These are phyloP conservation scores for Tiliacea aurago DNA, from an alignment of 2,888 invertebrate genomes.

Conservation along the genomic window DNA sequence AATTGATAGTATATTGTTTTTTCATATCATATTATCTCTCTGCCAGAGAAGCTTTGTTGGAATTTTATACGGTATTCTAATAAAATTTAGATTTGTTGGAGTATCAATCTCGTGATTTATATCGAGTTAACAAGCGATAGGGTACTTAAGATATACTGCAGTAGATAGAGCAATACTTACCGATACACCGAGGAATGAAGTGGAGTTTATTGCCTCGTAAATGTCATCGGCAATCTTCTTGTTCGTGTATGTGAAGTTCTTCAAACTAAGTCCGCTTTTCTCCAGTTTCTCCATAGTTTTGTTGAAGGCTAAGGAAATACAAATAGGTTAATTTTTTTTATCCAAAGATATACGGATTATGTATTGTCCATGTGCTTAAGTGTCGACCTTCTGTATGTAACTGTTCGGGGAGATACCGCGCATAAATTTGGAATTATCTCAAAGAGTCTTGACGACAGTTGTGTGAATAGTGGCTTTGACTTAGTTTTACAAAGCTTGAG, in stretches of 20 bases:
- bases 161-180: constrained; percentile 91
- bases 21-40: not conserved
- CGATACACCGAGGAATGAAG: constrained; percentile 99
- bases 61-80: constrained; percentile 12
- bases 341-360: constrained; percentile 37
- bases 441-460: constrained; percentile 50
- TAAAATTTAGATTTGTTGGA: constrained; percentile 19
- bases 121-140: constrained; percentile 33
- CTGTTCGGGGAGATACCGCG: constrained; percentile 26
- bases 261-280: constrained; percentile 95
- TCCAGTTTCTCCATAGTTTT: constrained; percentile 97
- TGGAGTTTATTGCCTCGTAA: constrained; percentile 99
- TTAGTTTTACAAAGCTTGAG: constrained; percentile 37
- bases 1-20: not conserved
- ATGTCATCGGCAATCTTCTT: constrained; percentile 98
- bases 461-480: constrained; percentile 49
- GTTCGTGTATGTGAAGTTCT: constrained; percentile 99
- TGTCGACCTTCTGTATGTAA: constrained; percentile 41
- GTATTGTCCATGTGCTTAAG: constrained; percentile 26
- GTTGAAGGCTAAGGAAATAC: constrained; percentile 94
- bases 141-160: constrained; percentile 42
- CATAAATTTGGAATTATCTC: constrained; percentile 55
- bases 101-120: constrained; percentile 37
- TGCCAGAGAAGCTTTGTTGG: not conserved
- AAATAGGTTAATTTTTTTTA: constrained; percentile 44